Conservation (phyloP, 2,888 invertebrate species). For the Artemia sp. region DNA sequence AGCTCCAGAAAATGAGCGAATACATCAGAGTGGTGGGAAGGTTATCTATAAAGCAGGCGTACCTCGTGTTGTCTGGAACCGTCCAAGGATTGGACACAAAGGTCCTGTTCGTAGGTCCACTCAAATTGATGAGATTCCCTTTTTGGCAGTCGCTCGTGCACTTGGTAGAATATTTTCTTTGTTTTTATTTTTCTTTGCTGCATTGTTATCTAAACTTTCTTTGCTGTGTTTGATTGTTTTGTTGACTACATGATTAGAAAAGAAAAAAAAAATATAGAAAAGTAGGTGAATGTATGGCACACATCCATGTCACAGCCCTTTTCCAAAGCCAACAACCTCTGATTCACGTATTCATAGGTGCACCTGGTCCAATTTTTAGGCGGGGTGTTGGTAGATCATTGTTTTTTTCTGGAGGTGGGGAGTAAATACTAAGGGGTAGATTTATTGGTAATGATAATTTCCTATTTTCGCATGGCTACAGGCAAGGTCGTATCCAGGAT, state of each 20-base stretch:
- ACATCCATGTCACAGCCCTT: too few relatives aligned
- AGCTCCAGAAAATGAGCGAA: slow-evolving; percentile 60
- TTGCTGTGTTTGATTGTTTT: neutral
- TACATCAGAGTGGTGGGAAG: slow-evolving; percentile 39
- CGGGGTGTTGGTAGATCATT: too few relatives aligned
- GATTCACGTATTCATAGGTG: too few relatives aligned
- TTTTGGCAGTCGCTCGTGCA: slow-evolving; percentile 86
- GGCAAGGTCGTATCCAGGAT: too few relatives aligned
- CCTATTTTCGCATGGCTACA: too few relatives aligned
- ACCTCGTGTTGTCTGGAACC: slow-evolving; percentile 89
- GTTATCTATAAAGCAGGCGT: slow-evolving; percentile 61
- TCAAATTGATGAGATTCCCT: slow-evolving; percentile 80
- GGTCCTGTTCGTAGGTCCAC: slow-evolving; percentile 80
- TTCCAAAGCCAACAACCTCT: too few relatives aligned
- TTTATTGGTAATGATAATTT: too few relatives aligned
- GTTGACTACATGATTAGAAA: neutral
- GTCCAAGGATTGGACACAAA: slow-evolving; percentile 62
- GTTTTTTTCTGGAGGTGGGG: too few relatives aligned
- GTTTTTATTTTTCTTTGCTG: neutral
- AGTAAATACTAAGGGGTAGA: too few relatives aligned
- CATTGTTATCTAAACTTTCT: slow-evolving; percentile 2
- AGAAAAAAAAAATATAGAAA: neutral
- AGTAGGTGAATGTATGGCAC: too few relatives aligned
- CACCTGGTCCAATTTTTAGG: too few relatives aligned
- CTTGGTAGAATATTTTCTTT: slow-evolving; percentile 40